Conservation (phyloP, 2,797 vertebrate genomes). For the Nasua narica region DNA sequence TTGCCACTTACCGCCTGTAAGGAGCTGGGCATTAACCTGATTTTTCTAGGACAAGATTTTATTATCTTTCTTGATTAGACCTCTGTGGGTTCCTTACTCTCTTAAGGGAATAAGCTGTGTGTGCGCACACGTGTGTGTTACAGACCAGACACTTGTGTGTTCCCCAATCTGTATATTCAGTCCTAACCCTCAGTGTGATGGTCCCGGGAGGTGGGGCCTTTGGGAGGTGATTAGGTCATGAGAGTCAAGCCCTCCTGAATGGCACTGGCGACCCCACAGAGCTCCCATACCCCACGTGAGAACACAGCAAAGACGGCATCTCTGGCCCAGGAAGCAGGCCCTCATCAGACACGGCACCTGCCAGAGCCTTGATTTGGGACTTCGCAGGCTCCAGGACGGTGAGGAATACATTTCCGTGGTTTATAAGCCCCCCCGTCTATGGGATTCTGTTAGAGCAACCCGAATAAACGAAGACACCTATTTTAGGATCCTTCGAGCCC, state of each 20-base stretch:
- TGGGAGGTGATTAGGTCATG: background rate
- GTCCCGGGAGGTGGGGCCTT: background rate
- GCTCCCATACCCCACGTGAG: too few relatives aligned
- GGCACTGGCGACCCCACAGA: background rate
- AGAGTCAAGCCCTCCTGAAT: background rate
- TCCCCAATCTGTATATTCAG: background rate
- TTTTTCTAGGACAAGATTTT: conserved; percentile 5
- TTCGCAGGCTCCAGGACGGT: background rate
- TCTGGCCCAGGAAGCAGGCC: background rate
- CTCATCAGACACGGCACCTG: background rate
- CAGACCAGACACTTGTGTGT: background rate
- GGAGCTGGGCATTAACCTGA: background rate
- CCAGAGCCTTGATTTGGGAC: background rate
- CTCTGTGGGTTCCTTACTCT: background rate
- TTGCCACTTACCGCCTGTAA: background rate
- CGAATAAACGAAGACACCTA: background rate
- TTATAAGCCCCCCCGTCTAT: background rate
- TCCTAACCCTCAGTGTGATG: background rate
- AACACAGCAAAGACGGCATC: background rate
- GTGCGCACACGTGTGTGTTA: background rate
- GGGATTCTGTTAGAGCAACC: too few relatives aligned
- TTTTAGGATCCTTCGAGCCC: background rate
- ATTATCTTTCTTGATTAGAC: conserved; percentile 27
- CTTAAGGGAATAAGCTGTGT: background rate
- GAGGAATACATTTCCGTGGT: background rate